Evolutionary conservation across 2,888 invertebrate genomes (phyloP), one percentile per base, ranked within the genome.

Genomic region (Lobophora halterata): DNA sequence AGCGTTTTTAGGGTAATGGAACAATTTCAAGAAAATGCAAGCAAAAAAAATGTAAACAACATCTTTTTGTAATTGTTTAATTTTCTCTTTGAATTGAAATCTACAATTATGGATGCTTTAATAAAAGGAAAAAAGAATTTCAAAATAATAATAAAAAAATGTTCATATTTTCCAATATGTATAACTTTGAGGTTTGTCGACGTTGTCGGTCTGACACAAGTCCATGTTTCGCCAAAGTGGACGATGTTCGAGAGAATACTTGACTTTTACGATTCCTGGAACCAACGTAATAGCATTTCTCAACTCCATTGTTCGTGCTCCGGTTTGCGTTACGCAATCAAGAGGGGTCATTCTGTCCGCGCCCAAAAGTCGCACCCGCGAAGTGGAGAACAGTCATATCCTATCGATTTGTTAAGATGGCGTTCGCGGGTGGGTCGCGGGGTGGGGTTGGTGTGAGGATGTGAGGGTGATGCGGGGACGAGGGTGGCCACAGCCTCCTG

Each of bases 351-450:
- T 75, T 78, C 71, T 65, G 79, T 78, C 79, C 78, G 77, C 82
- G 71, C 82, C 86, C 81, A 77, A 87, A 86, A 82, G 83, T 83
- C 77, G 77, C 72, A 77, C 74, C 73, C 81, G 81, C 80, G 79
- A 80, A 79, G 79, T 82, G 77, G 83, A 85, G 87, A 86, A 86
- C 83, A 87, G 86, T 88, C 87, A 88, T 87, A 88, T 88, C 86
- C 88, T 88, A 88, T 88, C 88, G 88, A 88, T 88, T 88, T 88
- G 88, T 88, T 87, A 88, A 88, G 88, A 88, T 83, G 88, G 86
- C 80, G 82, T 72, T 68, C 71, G 75, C 71, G 76, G 74, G 71
- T 58, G 65, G 68, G 59, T 55, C 52, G 55, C 54, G 66, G 65
- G 58, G 61, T 55, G 66, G 42, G 55, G 61, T 61, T 49, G 49